Evolutionary conservation across 2,113 vertebrate genomes (phyloP), one percentile per base, ranked within the genome.

Genomic region (Cynopterus brachyotis): DNA sequence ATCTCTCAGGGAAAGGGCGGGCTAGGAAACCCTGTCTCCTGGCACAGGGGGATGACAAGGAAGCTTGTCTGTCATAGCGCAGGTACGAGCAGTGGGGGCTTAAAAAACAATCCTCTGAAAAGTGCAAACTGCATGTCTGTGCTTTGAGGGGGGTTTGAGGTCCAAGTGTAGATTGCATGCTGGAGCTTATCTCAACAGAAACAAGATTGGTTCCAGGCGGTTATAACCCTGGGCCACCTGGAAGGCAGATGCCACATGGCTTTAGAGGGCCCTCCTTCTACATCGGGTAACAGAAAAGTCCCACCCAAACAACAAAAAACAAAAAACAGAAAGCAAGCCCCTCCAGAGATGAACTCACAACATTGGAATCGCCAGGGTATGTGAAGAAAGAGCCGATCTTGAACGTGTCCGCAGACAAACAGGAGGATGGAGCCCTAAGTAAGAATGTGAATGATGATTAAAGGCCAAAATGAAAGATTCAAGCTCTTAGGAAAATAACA

Each of bases 311-410:
- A 57, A 3, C 42, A 47, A 11, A 50, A 15, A 17, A 50, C 50
- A 50, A 50, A 50, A 50, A 50, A 50, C 47, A 50, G 15, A 50
- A 12, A 50, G 47, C 35, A 60, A 9, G 30, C 45, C 55, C 26
- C 53, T 66, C 72, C 76, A 5, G 47, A 67, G 70, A 64, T 3
- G 92, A 88, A 89, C 67, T 75, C 79, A n/a, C 20, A 24, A 30
- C 0, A 55, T 15, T 15, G 19, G 4, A 32, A 19, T n/a, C 37
- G 12, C 26, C 69, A n/a, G 13, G 0, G 2, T 0, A 40, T 13
- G 35, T 15, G 72, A 37, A 69, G 47, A 67, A 50, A 37, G 24
- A 53, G 13, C 50, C 16, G 32, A 15, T 28, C 42, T 13, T 4
- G 72, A 32, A 5, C 16, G 26, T 2, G 1, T 11, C n/a, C 10